These are phyloP conservation scores for Scaptomyza reducta DNA, from an alignment of 2,888 invertebrate genomes.

Conservation along the genomic window DNA sequence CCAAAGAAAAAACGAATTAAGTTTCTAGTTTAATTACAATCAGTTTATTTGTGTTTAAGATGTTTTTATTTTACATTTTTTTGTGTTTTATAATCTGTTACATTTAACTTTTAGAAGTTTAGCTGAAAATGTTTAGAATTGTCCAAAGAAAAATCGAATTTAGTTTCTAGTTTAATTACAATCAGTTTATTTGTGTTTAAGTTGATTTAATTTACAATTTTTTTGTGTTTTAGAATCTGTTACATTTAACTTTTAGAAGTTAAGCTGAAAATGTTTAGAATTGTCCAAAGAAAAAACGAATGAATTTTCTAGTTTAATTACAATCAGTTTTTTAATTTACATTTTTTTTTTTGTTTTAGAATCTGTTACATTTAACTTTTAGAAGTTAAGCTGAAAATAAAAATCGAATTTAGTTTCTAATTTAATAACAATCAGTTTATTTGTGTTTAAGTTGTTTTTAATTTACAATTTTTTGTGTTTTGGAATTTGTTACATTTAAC, in stretches of 20 bases:
- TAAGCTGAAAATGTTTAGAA: neutral
- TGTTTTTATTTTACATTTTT: too few species aligned
- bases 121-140: neutral
- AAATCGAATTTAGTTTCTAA: neutral
- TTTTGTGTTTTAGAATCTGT: too few species aligned
- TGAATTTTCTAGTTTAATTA: neutral
- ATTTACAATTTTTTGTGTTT: too few species aligned
- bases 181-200: neutral
- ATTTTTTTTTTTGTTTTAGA: too few species aligned
- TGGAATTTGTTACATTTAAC: too few species aligned
- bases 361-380: too few species aligned
- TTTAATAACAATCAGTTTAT: neutral
- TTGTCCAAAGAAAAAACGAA: neutral
- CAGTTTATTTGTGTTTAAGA: neutral
- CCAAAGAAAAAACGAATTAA: neutral
- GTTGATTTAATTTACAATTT: too few species aligned
- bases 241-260: too few species aligned
- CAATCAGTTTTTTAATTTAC: neutral
- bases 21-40: neutral
- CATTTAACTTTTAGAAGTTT: too few species aligned
- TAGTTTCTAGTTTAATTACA: neutral
- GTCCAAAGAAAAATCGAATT: neutral
- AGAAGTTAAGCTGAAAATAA: neutral
- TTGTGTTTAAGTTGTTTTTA: neutral
- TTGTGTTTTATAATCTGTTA: too few species aligned